Evolutionary conservation across 2,888 invertebrate species (phyloP), one percentile per base, ranked within the genome.

Genomic region (Neocrepidodera transversa): DNA sequence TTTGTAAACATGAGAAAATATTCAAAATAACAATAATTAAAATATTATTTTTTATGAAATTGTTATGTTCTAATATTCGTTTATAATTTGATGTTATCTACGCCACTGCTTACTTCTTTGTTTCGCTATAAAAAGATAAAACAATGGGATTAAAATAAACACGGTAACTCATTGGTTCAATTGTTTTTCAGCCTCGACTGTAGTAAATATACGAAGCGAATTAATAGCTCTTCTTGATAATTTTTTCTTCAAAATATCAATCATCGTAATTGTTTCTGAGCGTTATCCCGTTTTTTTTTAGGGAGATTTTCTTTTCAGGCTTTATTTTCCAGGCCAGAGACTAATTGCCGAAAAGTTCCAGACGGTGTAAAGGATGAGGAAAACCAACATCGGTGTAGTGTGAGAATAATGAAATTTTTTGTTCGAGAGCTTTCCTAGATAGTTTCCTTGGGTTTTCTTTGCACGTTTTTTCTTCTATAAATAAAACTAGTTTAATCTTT

Each of bases 151-250:
- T 54, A 43, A 54, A 48, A 48, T 42, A 54, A 59, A 48, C 35
- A 49, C 32, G 17, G 54, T 48, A 42, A 43, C 59, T 54, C 59
- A 59, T 59, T 59, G 54, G 59, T 59, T 45, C 49, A 59, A 59
- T 59, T 59, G 59, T 59, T 59, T 59, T 59, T 59, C 53, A 43
- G 47, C 32, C 16, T 52, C 58, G 16, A 47, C 36, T 38, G 16
- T 11, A 38, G 32, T 26, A 26, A 32, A 18, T 40, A 56, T 36
- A 48, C 17, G 28, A 36, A 54, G 54, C 47, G 43, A 54, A 54
- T 59, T 59, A 59, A 59, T 59, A 42, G 53, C 53, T 30, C 54
- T 59, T 35, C 32, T 18, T 18, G 47, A 49, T 45, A 48, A 26
- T 23, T 20, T 42, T 56, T 56, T 56, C 49, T 48, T 32, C 23